These are phyloP conservation scores for Sphaerophoria taeniata DNA, from an alignment of 2,888 invertebrate genomes.

Conservation along the genomic window DNA sequence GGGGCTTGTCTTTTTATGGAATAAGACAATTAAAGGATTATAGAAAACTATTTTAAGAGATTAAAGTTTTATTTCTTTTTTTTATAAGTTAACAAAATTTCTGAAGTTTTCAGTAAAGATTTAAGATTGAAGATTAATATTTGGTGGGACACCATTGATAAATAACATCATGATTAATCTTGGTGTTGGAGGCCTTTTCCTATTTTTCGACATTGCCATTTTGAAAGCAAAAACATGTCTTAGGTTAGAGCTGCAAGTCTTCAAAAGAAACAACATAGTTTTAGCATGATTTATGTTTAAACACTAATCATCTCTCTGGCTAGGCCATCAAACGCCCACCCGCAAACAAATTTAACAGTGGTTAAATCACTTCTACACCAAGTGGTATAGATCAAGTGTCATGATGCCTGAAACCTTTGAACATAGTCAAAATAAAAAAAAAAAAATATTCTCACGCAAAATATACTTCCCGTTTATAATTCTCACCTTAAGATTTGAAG, in stretches of 20 bases:
- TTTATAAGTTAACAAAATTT: too few species aligned
- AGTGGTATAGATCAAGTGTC: neutral
- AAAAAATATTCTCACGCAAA: slow-evolving; percentile 6
- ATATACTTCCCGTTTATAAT: slow-evolving; percentile 15
- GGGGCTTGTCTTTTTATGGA: neutral
- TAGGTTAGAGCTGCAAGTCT: neutral
- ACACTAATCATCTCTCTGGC: slow-evolving; percentile 4
- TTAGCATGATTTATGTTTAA: slow-evolving; percentile 9
- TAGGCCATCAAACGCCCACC: slow-evolving; percentile 10
- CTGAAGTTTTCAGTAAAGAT: too few species aligned
- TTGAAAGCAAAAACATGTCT: neutral
- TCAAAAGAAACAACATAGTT: neutral
- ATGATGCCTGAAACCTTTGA: slow-evolving; percentile 11
- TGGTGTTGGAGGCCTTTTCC: too few species aligned
- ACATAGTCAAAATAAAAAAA: neutral
- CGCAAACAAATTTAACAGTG: neutral
- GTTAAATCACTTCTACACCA: slow-evolving; percentile 15
- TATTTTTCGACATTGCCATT: neutral
- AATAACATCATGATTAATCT: too few species aligned
- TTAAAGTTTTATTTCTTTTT: too few species aligned
- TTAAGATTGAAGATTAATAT: too few species aligned
- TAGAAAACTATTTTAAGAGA: too few species aligned
- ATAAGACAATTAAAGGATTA: too few species aligned
- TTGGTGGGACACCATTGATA: too few species aligned
- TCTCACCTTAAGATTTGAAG: neutral